Conservation (phyloP, 92 coral and sea anemone genomes). For the Phenganax marumi region DNA sequence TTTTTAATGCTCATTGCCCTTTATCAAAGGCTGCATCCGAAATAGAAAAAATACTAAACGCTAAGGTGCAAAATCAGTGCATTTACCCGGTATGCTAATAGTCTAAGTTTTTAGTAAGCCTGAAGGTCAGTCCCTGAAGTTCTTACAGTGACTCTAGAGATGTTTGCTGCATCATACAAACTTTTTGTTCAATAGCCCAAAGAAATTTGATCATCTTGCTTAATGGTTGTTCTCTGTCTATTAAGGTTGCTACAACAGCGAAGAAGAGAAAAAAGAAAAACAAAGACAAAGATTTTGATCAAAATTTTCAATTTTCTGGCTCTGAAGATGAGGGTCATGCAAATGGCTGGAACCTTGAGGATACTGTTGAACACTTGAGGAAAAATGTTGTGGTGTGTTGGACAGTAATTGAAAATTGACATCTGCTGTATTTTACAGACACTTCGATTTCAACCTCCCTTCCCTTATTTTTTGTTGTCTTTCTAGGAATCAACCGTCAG, state of each 20-base stretch:
- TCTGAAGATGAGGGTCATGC: constrained; percentile 50
- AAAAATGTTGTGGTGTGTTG: constrained; percentile 61
- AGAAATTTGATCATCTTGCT: neutral
- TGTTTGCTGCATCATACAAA: too few species aligned
- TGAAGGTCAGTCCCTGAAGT: too few species aligned
- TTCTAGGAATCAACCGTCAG: constrained; percentile 10
- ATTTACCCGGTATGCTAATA: too few species aligned
- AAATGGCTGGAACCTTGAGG: constrained; percentile 80
- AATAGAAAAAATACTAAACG: too few species aligned
- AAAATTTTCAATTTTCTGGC: constrained; percentile 73
- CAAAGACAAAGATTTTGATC: constrained; percentile 63
- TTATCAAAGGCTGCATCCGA: too few species aligned
- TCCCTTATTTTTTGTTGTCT: neutral
- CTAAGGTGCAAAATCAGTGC: too few species aligned
- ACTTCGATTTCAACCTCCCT: neutral
- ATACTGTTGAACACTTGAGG: constrained; percentile 72
- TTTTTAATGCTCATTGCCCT: too few species aligned
- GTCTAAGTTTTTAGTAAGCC: too few species aligned
- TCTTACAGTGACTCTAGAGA: too few species aligned
- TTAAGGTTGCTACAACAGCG: constrained; percentile 44
- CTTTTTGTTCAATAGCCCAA: neutral
- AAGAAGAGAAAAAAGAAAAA: constrained; percentile 62
- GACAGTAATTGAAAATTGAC: neutral
- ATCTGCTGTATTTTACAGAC: neutral
- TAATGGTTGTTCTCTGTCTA: neutral